phyloP scores from a whole-genome alignment of 1,140 invertebrate genomes.

The Drosophila miranda region DNA sequence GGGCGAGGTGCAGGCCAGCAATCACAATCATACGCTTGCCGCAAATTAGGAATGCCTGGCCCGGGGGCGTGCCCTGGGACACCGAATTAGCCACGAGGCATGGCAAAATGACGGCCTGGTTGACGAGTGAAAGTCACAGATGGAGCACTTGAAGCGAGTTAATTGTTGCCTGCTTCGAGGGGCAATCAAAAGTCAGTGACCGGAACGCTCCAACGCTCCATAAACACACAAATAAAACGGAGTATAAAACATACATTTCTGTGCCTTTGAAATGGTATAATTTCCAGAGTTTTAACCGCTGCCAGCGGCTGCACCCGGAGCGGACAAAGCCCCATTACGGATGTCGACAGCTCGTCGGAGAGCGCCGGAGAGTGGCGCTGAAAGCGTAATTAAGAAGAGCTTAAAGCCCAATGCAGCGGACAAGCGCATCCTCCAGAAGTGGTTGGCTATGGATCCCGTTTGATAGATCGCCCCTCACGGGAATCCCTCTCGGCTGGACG shows the following conservation, averaged over 20 bases:
- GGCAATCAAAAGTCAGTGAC: conserved; percentile 45
- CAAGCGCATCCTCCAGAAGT: conserved; percentile 9
- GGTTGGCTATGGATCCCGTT: background rate
- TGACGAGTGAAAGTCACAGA: conserved; percentile 16
- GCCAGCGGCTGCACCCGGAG: background rate
- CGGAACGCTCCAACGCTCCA: conserved; percentile 38
- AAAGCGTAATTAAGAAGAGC: conserved; percentile 52
- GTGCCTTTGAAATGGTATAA: too few relatives aligned
- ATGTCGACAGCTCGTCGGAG: conserved; percentile 31
- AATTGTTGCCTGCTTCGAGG: conserved; percentile 41
- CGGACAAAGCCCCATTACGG: conserved; percentile 17
- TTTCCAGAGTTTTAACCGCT: conserved; percentile 17
- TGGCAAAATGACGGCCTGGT: background rate
- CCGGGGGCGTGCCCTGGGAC: conserved; percentile 6
- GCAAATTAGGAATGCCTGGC: conserved; percentile 19
- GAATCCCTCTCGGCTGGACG: background rate
- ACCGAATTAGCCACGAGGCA: background rate
- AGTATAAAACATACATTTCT: conserved; percentile 9
- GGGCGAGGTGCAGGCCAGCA: conserved; percentile 20
- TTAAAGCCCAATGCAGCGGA: conserved; percentile 43
- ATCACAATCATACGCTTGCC: conserved; percentile 40
- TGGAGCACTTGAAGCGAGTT: conserved; percentile 36
- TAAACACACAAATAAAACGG: conserved; percentile 17
- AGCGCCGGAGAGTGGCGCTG: conserved; percentile 20
- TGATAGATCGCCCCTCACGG: conserved; percentile 16